Evolutionary conservation across 2,797 vertebrate species (phyloP), one percentile per base, ranked within the genome.

Genomic region (Mus spretus): DNA sequence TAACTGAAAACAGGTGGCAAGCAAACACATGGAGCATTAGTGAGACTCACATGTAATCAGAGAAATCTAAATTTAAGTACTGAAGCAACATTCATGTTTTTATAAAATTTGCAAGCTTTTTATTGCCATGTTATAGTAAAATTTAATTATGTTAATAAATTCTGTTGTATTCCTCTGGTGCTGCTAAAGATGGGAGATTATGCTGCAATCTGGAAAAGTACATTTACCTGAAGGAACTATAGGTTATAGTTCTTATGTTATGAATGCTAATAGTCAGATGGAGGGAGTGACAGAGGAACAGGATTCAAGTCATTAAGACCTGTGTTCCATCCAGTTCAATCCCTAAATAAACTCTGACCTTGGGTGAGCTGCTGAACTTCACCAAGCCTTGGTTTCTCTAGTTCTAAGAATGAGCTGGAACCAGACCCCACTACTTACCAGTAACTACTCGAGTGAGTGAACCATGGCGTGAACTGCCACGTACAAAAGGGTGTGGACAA

Each of bases 161-260:
- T 72, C 31, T 94, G 63, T 6, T 87, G 47, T n/a, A 28, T 90
- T 61, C 4, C 44, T 89, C 55, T 78, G 44, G 31, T 57, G 55
- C 44, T 91, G 14, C 89, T 89, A 72, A 96, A 79, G 91, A 47
- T 95, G 14, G 79, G 78, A 89, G 47, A 15, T 89, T 93, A 82
- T 93, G 65, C 74, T 77, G 44, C 19, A 95, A 11, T 47, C 31
- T 91, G 55, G 61, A 86, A 94, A 55, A 91, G 12, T 70, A 22
- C 37, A 28, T 57, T 55, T n/a, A 59, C 19, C 9, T 70, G 24
- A 83, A 93, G 50, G 40, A 65, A 57, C 50, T 44, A 22, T 19
- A 70, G 55, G 28, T 79, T 63, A 55, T 0, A 15, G 59, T 57
- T 83, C 63, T 81, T 77, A 65, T 34, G 55, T 53, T 55, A 0